Conservation (phyloP, 2,888 invertebrate genomes). For the Auanema sp. region DNA sequence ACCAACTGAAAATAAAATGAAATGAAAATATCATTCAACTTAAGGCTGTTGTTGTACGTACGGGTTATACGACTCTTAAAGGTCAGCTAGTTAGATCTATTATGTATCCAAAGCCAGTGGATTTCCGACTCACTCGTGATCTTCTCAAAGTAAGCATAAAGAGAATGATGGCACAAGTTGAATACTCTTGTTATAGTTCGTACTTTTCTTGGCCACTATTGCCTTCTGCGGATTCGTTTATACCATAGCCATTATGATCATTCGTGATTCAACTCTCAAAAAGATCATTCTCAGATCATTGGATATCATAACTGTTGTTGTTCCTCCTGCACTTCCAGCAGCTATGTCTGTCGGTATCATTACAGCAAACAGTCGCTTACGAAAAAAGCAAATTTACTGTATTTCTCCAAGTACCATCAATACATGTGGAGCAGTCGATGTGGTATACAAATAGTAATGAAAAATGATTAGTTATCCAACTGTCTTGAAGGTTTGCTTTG, state of each 20-base stretch:
- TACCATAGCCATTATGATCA: slow-evolving; percentile 82
- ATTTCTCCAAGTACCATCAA: slow-evolving; percentile 69
- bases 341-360: slow-evolving; percentile 69
- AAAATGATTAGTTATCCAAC: too few relatives aligned
- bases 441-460: slow-evolving; percentile 58
- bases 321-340: slow-evolving; percentile 86
- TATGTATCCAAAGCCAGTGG: slow-evolving; percentile 70
- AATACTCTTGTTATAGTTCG: slow-evolving; percentile 25
- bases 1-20: slow-evolving; percentile 5
- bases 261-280: slow-evolving; percentile 27
- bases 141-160: slow-evolving; percentile 66
- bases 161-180: background rate
- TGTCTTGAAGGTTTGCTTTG: slow-evolving; percentile 65
- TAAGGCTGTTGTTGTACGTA: slow-evolving; percentile 79
- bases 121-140: slow-evolving; percentile 69
- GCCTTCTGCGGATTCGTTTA: slow-evolving; percentile 68
- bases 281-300: slow-evolving; percentile 77
- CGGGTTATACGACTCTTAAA: slow-evolving; percentile 73
- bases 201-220: slow-evolving; percentile 28
- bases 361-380: slow-evolving; percentile 67
- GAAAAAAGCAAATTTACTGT: slow-evolving; percentile 67
- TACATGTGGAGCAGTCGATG: slow-evolving; percentile 67
- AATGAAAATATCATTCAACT: slow-evolving; percentile 2
- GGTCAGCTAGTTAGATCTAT: slow-evolving; percentile 71
- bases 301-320: slow-evolving; percentile 88